Base-by-base conservation (phyloP, 2,888 invertebrate genomes). In the Euproctis similis region DNA sequence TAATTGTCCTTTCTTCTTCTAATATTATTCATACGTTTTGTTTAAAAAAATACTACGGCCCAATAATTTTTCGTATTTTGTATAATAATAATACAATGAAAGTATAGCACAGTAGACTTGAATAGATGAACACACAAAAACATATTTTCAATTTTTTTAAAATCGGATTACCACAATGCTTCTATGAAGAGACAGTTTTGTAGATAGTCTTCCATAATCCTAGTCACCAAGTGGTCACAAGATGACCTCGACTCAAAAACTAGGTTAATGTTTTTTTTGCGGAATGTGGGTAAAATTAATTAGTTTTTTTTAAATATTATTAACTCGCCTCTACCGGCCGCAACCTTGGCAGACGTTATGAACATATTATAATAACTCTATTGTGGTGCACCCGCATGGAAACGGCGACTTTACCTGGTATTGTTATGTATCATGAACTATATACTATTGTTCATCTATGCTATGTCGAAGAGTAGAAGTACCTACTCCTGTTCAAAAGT, bases 221-320 rank as follows among this genome's bases (percentile, higher is more conserved):
- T 50, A 54, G 52, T 65, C 62, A 62, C 64, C 56, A 47, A 61
- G 56, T 65, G 55, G 59, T 64, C 59, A 55, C 43, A 55, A 39
- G 51, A 43, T 51, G 67, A 55, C 71, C 72, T 73, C 66, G 60
- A 55, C 45, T 62, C 59, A 55, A 62, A 21, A 80, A 76, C 64
- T 78, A 59, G 76, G 77, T 75, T 78, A 80, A 81, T 74, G 73
- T 65, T 57, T 64, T n/a, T n/a, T n/a, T n/a, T n/a, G 55, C 57
- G 50, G 60, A 54, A 78, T 75, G 50, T 53, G 59, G 59, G 57
- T 57, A 62, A 53, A 14, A 58, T 54, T 54, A 53, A 55, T 53
- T 43, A 57, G 49, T 59, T 16, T n/a, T n/a, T n/a, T 47, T 46
- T 37, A 51, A 47, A 43, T 34, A 40, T 39, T 44, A 5, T 8